Base-by-base conservation (phyloP, 2,113 vertebrate species). In the Boulengeromyrus knoepffleri region DNA sequence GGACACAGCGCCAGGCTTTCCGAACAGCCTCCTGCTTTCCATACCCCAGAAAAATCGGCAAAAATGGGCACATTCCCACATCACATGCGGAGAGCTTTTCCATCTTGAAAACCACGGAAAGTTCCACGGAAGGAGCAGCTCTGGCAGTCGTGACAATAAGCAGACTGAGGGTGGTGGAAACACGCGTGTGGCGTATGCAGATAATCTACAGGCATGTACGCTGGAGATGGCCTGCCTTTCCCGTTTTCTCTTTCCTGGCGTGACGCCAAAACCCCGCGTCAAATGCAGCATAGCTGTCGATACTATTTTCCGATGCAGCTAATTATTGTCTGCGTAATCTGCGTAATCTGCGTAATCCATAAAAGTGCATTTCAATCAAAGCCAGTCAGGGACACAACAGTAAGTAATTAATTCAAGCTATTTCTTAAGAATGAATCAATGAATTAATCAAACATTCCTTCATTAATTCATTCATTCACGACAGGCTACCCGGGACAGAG, bases 111-210 rank as follows among this genome's bases (percentile, higher is more conserved):
- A 80, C 62, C 45, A 77, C 90, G 95, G 95, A 96, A 96, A 95
- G 93, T 96, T 96, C 95, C 95, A 95, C 91, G 58, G 90, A 89
- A 94, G 92, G 91, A n/a, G 70, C 91, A 93, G 93, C 88, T 87
- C 92, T 94, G 93, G 92, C 91, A 93, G 88, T 0, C 19, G 13
- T 27, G 31, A 88, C 86, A 87, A 83, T 53, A 85, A 91, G 91
- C 90, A 85, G 89, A 27, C 42, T 31, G 36, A 3, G 87, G 77
- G 86, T 70, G 24, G 42, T 93, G 95, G 95, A 95, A 96, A 95
- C 77, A 90, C 56, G 90, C 24, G 93, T 92, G 93, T 92, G 90
- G 95, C 93, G 94, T 91, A 93, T 93, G 92, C 83, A 91, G 91
- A 92, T 87, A 89, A 88, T 90, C 8, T 24, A 91, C 58, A 91